phyloP scores from a whole-genome alignment of 1,140 invertebrate genomes.

The Lanistes nyassanus region DNA sequence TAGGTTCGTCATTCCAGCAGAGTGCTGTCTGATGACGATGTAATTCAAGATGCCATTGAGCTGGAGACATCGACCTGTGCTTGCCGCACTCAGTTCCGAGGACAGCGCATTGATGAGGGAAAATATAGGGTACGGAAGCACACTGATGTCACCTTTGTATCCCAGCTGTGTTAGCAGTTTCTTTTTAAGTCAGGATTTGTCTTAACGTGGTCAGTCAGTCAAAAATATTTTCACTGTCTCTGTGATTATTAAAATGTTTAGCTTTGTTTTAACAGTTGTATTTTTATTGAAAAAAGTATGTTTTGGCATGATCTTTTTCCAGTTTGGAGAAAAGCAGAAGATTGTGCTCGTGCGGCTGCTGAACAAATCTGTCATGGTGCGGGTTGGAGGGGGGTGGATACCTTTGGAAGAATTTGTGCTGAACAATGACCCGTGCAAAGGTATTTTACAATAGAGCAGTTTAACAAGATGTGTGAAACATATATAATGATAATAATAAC shows the following conservation, averaged over 20 bases:
- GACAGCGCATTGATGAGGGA: constrained; percentile 97
- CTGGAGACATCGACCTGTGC: constrained; percentile 90
- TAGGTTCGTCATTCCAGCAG: constrained; percentile 26
- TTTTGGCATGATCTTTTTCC: constrained; percentile 41
- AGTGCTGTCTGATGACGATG: constrained; percentile 57
- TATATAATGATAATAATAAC: not conserved
- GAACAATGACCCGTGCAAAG: constrained; percentile 84
- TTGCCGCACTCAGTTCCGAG: constrained; percentile 95
- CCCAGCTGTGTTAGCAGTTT: too few relatives aligned
- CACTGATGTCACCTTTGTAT: too few relatives aligned
- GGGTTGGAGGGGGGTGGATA: constrained; percentile 92
- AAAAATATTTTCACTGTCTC: not conserved
- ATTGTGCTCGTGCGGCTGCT: constrained; percentile 86
- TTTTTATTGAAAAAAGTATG: too few relatives aligned
- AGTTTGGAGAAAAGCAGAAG: constrained; percentile 99
- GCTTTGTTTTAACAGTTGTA: too few relatives aligned
- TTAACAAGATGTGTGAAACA: not conserved
- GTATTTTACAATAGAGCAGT: constrained; percentile 37
- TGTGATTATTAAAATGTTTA: too few relatives aligned
- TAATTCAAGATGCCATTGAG: constrained; percentile 98
- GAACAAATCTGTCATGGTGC: constrained; percentile 83
- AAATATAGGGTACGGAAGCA: constrained; percentile 86
- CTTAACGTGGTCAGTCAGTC: not conserved
- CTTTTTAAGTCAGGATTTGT: not conserved
- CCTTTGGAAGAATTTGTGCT: constrained; percentile 91